phyloP scores from a whole-genome alignment of 1,140 invertebrate species.

The Platyscapa corneri region DNA sequence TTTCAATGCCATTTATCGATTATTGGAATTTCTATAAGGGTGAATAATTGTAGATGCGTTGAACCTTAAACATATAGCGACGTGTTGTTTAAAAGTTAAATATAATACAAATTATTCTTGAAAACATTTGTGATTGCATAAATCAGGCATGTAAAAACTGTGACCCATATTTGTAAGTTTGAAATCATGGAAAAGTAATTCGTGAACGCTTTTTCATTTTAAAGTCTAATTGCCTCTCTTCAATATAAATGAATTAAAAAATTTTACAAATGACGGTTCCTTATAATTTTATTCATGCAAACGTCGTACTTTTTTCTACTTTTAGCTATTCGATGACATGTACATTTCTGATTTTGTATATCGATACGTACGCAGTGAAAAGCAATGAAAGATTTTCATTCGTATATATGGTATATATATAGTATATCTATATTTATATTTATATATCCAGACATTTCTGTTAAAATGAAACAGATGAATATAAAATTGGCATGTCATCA shows the following conservation, averaged over 20 bases:
- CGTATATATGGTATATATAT: not conserved
- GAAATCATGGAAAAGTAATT: too few species aligned
- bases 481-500: too few species aligned
- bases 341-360: not conserved
- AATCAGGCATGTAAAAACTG: not conserved
- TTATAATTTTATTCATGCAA: not conserved
- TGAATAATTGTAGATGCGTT: slow-evolving; percentile 25
- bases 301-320: not conserved
- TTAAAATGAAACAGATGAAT: too few species aligned
- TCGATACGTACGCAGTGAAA: not conserved
- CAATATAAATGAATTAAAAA: too few species aligned
- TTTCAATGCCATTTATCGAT: slow-evolving; percentile 46
- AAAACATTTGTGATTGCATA: not conserved
- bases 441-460: not conserved
- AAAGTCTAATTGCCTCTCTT: not conserved
- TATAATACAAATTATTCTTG: not conserved
- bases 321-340: not conserved
- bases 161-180: too few species aligned
- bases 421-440: not conserved
- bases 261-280: not conserved
- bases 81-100: not conserved
- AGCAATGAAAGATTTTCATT: not conserved
- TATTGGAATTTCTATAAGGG: slow-evolving; percentile 27
- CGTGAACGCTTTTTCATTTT: too few species aligned
- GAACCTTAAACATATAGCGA: not conserved